Evolutionary conservation across 2,888 invertebrate genomes (phyloP), one percentile per base, ranked within the genome.

Genomic region (Tubulanus polymorphus): DNA sequence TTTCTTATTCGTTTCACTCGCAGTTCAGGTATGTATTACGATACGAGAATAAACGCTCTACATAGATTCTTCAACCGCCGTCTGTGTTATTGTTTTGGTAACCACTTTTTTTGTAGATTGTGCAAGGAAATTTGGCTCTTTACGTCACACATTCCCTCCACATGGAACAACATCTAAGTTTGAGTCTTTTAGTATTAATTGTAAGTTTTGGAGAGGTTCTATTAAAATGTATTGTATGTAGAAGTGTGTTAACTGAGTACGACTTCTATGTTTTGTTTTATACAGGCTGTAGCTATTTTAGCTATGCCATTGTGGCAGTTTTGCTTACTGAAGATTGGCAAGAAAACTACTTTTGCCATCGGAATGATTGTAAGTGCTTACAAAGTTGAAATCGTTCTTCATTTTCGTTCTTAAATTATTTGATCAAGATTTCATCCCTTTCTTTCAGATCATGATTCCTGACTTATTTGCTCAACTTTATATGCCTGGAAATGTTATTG

Each of bases 91-190:
- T 28, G 2, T 5, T n/a, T n/a, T n/a, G n/a, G n/a, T n/a, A n/a
- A n/a, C n/a, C n/a, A n/a, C n/a, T n/a, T n/a, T 25, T 51, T 51
- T 60, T 61, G 56, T 62, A 74, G 74, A 64, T 72, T 41, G 70
- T 73, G 8, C 74, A 74, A 57, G 70, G 72, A 3, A 74, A 74
- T 51, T 54, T 74, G 15, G 71, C 73, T 1, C 56, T 74, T 18
- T 74, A 60, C 56, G 66, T 67, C 28, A 74, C 72, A 1, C 72
- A 74, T 55, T 57, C 67, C 8, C 47, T 74, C 25, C 55, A 69
- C 12, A 53, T 69, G 51, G 69, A 69, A 5, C 63, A 69, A 35
- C 56, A 71, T 41, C 71, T 73, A 53, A 61, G 68, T 20, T 55
- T 54, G 29, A 69, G 69, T 45, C 67, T 74, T 15, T 59, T 72